A percentile compares a stretch with the other conserved stretches of the same genome.
Evolutionary conservation across 2,113 vertebrate genomes (phyloP).

Genomic region (Corythornis madagascariensis): DNA sequence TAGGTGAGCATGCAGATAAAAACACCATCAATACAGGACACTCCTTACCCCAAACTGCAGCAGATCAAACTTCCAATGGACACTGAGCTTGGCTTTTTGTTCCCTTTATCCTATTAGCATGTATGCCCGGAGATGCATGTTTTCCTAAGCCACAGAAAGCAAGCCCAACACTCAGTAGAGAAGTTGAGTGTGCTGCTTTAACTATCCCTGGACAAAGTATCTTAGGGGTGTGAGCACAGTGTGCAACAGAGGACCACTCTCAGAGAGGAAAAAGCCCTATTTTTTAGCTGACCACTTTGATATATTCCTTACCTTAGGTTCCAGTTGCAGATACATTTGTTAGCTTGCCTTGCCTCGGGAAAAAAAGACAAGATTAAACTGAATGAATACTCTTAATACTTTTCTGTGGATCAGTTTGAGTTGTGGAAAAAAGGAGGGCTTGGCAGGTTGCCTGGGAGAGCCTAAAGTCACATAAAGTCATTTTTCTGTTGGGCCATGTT

Average conservation of each 20-base stretch:
- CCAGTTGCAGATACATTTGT: neutral
- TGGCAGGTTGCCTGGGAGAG: neutral
- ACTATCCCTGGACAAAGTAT: neutral
- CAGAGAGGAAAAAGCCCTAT: neutral
- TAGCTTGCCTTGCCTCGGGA: neutral
- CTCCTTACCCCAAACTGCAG: neutral
- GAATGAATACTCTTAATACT: neutral
- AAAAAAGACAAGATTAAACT: neutral
- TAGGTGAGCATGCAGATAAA: neutral
- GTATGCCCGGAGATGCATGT: fast-evolving
- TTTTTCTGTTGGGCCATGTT: neutral
- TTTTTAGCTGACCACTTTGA: neutral
- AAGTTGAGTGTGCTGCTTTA: neutral
- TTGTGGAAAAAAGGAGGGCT: neutral
- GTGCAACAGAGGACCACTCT: neutral
- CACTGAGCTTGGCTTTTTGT: neutral
- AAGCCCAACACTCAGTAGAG: neutral
- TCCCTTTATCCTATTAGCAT: neutral
- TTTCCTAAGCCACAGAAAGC: neutral
- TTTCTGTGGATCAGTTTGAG: neutral
- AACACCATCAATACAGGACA: neutral
- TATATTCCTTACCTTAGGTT: neutral
- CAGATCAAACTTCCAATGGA: neutral
- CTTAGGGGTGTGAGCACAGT: neutral
- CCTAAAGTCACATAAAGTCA: neutral